Base-by-base conservation (phyloP, 2,888 invertebrate species). In the Asteroscopus sphinx region DNA sequence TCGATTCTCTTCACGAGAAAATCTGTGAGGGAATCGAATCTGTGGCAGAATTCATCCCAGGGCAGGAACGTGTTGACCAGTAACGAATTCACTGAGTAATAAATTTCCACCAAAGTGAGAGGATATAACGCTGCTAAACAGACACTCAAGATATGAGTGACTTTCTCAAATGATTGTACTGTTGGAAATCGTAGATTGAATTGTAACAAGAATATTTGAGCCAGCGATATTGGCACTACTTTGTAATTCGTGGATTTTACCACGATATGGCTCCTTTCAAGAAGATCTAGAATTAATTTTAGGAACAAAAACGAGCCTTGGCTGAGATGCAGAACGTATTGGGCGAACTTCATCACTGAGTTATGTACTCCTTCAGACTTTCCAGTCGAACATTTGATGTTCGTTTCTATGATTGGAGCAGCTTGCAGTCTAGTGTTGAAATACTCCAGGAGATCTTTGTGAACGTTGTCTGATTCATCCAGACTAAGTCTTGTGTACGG, bases 241-340 rank as follows among this genome's bases (percentile, higher is more conserved):
- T 99, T 99, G 87, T 98, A 99, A 83, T 98, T 98, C 0, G 98
- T 96, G 4, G 98, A 98, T 91, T 99, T 99, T 33, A 98, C 96
- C 12, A 99, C 98, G 67, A 99, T 95, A 81, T 98, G 97, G 39
- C 99, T 99, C 77, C 96, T 96, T 87, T 99, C 98, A 71, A 99
- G 96, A 73, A 99, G 95, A 92, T 99, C 99, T 70, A 99, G 94
- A 33, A 98, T 97, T 49, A 99, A 94, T 94, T 99, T 98, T 65
- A 98, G 96, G 91, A 98, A 99, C 67, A 99, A 95, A 90, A 99
- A 98, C 44, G 98, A 98, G 59, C 99, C 99, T 81, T 97, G 96
- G 69, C 98, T 97, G 60, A 98, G 90, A 56, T 96, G 95, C 28
- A 98, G 95, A 47, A 99, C 94, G 88, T 99, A 98, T 62, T 97